Evolutionary conservation across 1,140 invertebrate species (phyloP).

Genomic region (Eupristina koningsbergeri): DNA sequence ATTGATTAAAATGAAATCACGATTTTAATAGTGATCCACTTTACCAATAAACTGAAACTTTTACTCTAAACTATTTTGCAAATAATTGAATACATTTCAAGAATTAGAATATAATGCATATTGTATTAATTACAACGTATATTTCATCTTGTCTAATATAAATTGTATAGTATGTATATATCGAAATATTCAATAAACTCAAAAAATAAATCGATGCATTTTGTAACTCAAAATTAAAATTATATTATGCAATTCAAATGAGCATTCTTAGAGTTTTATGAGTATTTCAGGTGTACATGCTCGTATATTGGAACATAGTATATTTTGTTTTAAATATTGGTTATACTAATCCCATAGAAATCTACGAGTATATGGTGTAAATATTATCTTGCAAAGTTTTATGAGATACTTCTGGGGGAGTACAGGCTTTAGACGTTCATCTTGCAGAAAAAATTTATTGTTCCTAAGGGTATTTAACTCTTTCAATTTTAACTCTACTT

Average conservation of each 20-base stretch:
- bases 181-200: no score
- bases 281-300: no score
- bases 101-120: no score
- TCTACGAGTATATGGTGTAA: background rate
- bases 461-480: slow-evolving; percentile 9
- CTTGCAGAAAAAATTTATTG: background rate
- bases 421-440: background rate
- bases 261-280: no score
- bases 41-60: background rate
- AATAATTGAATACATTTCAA: background rate
- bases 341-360: background rate
- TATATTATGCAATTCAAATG: no score
- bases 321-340: background rate
- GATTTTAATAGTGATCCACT: background rate
- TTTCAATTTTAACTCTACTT: background rate
- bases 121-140: background rate
- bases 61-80: background rate
- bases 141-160: no score
- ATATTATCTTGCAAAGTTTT: background rate
- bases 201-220: no score
- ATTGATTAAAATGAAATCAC: background rate
- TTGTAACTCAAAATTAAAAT: no score
- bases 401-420: background rate
- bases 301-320: background rate
- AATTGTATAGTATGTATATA: no score